Percentiles rank a stretch among this genome's conserved stretches.
Evolutionary conservation across 2,797 vertebrate genomes (phyloP).

Genomic region (Ptychadena robeensis): DNA sequence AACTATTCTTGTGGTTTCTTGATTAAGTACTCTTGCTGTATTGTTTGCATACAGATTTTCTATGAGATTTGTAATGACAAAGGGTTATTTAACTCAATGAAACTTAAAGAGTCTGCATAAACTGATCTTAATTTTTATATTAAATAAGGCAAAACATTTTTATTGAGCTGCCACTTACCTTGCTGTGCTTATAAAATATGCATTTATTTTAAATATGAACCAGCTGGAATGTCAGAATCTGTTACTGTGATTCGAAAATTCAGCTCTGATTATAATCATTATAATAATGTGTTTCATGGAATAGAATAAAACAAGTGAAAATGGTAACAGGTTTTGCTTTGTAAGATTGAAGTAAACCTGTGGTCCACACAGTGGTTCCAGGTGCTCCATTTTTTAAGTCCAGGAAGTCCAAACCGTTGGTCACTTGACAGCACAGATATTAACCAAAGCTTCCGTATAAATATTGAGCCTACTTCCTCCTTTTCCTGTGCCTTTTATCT

Average conservation of each 20-base stretch:
- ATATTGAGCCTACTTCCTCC: too few relatives aligned
- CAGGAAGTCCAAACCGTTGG: background rate
- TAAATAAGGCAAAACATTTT: conserved; percentile 29
- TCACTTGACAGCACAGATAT: background rate
- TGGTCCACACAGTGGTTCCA: too few relatives aligned
- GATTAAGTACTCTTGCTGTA: conserved; percentile 52
- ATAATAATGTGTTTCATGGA: conserved; percentile 5
- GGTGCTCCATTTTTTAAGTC: too few relatives aligned
- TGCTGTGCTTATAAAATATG: conserved; percentile 27
- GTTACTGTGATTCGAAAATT: conserved; percentile 21
- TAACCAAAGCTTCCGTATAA: too few relatives aligned
- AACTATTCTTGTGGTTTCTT: conserved; percentile 63
- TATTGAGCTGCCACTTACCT: conserved; percentile 35
- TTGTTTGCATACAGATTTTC: conserved; percentile 54
- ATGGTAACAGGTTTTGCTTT: conserved; percentile 1
- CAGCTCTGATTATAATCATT: conserved; percentile 27
- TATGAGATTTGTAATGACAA: conserved; percentile 47
- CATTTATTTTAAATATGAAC: conserved; percentile 30
- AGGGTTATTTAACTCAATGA: conserved; percentile 33
- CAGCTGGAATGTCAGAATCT: conserved; percentile 35
- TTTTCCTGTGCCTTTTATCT: too few relatives aligned
- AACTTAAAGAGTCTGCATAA: conserved; percentile 3
- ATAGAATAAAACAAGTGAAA: background rate
- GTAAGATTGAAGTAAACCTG: background rate
- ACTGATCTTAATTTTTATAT: conserved; percentile 19